phyloP scores from a whole-genome alignment of 2,888 invertebrate genomes.

The Odiellus spinosus region DNA sequence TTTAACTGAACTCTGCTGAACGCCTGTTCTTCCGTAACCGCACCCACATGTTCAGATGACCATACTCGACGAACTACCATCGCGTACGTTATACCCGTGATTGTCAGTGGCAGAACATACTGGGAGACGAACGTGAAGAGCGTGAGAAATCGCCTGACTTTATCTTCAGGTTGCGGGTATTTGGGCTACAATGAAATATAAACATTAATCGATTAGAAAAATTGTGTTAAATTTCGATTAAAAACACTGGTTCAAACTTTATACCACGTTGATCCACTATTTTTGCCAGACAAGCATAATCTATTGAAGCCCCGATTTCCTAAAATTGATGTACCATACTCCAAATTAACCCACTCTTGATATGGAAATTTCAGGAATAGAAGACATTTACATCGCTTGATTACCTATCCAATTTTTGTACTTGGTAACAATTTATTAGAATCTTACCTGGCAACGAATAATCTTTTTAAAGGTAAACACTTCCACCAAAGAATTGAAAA shows the following conservation, averaged over 20 bases:
- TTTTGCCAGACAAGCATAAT: too few species aligned
- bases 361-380: too few species aligned
- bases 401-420: too few species aligned
- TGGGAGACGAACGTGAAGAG: conserved; percentile 28
- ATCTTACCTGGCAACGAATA: conserved; percentile 7
- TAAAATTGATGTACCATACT: too few species aligned
- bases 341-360: too few species aligned
- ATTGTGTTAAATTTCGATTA: too few species aligned
- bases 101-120: conserved; percentile 31
- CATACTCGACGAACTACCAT: conserved; percentile 27
- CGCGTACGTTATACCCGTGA: conserved; percentile 31
- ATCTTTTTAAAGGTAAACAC: conserved; percentile 5
- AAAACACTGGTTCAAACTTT: too few species aligned
- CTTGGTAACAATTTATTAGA: too few species aligned
- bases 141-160: conserved; percentile 9
- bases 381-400: too few species aligned
- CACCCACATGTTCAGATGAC: conserved; percentile 28
- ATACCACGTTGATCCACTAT: too few species aligned
- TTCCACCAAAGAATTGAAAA: conserved; percentile 8
- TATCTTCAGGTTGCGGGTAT: conserved; percentile 9
- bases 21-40: conserved; percentile 30
- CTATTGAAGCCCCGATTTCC: too few species aligned
- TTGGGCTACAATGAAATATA: conserved; percentile 5
- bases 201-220: conserved; percentile 1
- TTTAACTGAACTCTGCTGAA: conserved; percentile 28